These are phyloP conservation scores for Danio rerio DNA, from an alignment of 2,113 vertebrate species.

Conservation along the genomic window GRCz12tu NC_133177.1:44255001-44255500, in stretches of 20 bases:
- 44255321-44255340: too few species aligned
- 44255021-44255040: not conserved
- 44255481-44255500: too few species aligned
- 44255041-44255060: not conserved
- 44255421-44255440: too few species aligned
- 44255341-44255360: too few species aligned
- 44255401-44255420: too few species aligned
- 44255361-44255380: too few species aligned
- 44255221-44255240: not conserved
- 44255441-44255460: too few species aligned
- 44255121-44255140: conserved; percentile 20
- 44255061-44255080: conserved; percentile 16
- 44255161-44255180: not conserved
- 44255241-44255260: not conserved
- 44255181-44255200: not conserved
- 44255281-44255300: too few species aligned
- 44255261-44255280: not conserved
- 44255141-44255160: not conserved
- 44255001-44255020: conserved; percentile 15
- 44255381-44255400: too few species aligned
- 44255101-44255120: conserved; percentile 15
- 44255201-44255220: not conserved
- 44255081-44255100: not conserved
- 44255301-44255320: too few species aligned
- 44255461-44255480: too few species aligned